Conservation (phyloP, 2,797 vertebrate genomes). For the Enteromius fasciolatus region DNA sequence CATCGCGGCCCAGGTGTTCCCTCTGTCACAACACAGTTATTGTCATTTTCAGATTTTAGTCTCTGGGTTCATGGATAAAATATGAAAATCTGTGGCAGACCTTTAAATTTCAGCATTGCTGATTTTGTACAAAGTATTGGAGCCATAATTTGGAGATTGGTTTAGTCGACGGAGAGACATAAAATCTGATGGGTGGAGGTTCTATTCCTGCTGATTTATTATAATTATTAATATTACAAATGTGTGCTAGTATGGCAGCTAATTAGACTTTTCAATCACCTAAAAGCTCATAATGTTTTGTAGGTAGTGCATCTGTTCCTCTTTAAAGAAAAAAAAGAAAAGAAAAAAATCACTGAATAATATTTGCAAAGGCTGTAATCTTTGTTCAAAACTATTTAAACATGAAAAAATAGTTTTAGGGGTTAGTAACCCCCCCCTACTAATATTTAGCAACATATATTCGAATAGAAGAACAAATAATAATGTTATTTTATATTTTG, state of each 20-base stretch:
- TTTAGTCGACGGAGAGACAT: neutral
- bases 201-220: neutral
- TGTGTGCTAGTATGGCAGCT: neutral
- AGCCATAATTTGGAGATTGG: neutral
- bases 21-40: slow-evolving; percentile 30
- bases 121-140: neutral
- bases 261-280: slow-evolving; percentile 13
- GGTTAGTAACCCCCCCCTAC: too few relatives aligned
- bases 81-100: slow-evolving; percentile 25
- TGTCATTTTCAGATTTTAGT: slow-evolving; percentile 41
- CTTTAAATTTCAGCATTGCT: neutral
- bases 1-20: slow-evolving; percentile 61
- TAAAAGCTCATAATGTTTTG: neutral
- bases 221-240: slow-evolving; percentile 11
- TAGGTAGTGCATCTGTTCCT: slow-evolving; percentile 8
- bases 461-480: too few relatives aligned
- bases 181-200: neutral
- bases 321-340: neutral
- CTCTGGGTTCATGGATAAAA: slow-evolving; percentile 37
- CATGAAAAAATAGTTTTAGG: neutral
- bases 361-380: neutral
- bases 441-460: neutral
- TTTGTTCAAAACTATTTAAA: neutral
- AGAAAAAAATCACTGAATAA: neutral
- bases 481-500: neutral